Conservation (phyloP, 2,113 vertebrate genomes). For the Mugil cephalus region DNA sequence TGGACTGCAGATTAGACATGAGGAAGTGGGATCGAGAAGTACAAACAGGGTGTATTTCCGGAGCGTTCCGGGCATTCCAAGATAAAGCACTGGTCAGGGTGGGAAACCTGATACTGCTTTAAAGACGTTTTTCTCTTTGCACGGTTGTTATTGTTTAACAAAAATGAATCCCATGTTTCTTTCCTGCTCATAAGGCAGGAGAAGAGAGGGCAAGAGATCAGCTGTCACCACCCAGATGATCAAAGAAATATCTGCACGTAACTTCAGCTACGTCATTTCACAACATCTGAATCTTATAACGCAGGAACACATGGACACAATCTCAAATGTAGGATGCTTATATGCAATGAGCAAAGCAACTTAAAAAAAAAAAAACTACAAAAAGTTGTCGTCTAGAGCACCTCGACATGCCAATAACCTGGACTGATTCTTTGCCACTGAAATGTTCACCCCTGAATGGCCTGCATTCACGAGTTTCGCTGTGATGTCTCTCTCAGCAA, state of each 20-base stretch:
- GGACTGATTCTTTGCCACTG: conserved; percentile 6
- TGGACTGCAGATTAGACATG: conserved; percentile 61
- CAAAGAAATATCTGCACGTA: conserved; percentile 61
- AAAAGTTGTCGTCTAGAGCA: conserved; percentile 13
- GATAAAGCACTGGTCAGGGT: conserved; percentile 68
- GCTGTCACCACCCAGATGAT: conserved; percentile 66
- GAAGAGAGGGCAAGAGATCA: conserved; percentile 46
- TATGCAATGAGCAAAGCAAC: conserved; percentile 23
- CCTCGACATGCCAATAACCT: conserved; percentile 26
- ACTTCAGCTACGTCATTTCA: conserved; percentile 57
- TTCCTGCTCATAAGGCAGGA: conserved; percentile 29
- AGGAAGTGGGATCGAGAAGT: conserved; percentile 72
- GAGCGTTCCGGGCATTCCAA: conserved; percentile 70
- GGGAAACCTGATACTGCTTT: conserved; percentile 76
- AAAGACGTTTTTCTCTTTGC: conserved; percentile 63
- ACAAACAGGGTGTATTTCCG: conserved; percentile 74
- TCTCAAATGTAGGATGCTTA: conserved; percentile 19
- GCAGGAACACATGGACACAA: conserved; percentile 16
- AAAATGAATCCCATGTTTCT: conserved; percentile 50
- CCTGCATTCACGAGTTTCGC: conserved; percentile 21
- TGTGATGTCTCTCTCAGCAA: conserved; percentile 72
- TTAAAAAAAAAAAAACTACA: too few species aligned
- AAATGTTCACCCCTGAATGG: conserved; percentile 24
- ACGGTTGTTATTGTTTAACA: conserved; percentile 58
- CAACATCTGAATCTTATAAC: conserved; percentile 73